Evolutionary conservation across 2,797 vertebrate species (phyloP).

Genomic region (Poecilia gillii): DNA sequence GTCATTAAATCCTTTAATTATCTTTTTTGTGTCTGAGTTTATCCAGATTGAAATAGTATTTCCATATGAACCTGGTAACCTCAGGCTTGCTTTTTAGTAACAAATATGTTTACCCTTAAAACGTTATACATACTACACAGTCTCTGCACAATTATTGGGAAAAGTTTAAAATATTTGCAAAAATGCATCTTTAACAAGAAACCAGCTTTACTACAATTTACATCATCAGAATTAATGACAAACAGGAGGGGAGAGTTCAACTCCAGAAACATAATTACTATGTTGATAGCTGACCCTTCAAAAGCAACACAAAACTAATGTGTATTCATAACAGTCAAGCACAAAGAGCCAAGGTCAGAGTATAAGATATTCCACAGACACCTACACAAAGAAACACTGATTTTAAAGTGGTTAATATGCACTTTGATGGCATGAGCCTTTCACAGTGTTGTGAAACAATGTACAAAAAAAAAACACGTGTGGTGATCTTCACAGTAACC

Average conservation of each 20-base stretch:
- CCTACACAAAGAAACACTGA: conserved; percentile 28
- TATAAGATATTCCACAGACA: conserved; percentile 31
- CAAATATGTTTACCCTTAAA: neutral
- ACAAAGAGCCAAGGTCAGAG: conserved; percentile 40
- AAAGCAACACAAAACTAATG: conserved; percentile 53
- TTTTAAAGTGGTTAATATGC: conserved; percentile 23
- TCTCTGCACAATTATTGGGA: neutral
- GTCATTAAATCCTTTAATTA: too few species aligned
- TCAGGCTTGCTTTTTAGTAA: neutral
- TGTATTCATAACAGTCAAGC: conserved; percentile 70
- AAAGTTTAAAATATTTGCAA: neutral
- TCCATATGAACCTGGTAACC: neutral
- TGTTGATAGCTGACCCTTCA: neutral
- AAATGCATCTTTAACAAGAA: neutral
- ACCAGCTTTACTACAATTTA: neutral
- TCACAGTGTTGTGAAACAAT: neutral
- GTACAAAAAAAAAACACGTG: neutral
- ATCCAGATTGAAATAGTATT: neutral
- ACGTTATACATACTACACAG: neutral
- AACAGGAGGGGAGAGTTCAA: neutral
- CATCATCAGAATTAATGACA: neutral
- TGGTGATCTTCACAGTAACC: neutral
- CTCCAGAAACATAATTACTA: neutral
- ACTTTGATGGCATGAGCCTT: neutral
- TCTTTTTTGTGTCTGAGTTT: too few species aligned